Evolutionary conservation across 2,797 vertebrate genomes (phyloP).

Genomic region (Hemitrygon akajei): DNA sequence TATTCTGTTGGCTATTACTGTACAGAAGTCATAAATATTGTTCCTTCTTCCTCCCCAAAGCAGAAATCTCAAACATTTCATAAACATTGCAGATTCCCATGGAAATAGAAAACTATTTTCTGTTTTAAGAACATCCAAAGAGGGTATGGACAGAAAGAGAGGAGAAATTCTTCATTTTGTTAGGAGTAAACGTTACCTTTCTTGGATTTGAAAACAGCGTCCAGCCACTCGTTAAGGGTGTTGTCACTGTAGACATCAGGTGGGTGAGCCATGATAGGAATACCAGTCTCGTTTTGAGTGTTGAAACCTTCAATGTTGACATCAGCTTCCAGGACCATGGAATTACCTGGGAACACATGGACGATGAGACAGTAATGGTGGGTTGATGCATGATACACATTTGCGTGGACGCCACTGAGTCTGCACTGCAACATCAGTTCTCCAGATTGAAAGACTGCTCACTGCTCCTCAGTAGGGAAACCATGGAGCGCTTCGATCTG

Average conservation of each 20-base stretch:
- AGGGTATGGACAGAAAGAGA: background rate
- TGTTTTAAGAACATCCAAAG: background rate
- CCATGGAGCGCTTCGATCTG: too few relatives aligned
- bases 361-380: background rate
- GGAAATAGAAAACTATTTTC: background rate
- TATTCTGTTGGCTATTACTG: background rate
- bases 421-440: too few relatives aligned
- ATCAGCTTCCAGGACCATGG: conserved; percentile 73
- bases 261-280: conserved; percentile 78
- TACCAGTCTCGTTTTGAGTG: conserved; percentile 56
- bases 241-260: conserved; percentile 70
- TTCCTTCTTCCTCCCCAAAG: background rate
- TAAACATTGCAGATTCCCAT: background rate
- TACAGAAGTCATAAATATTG: background rate
- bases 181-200: conserved; percentile 56
- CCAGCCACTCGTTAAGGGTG: conserved; percentile 71
- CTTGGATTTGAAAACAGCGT: conserved; percentile 58
- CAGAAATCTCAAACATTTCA: background rate
- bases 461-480: too few relatives aligned
- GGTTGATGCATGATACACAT: too few relatives aligned
- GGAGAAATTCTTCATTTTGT: background rate
- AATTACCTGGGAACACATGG: conserved; percentile 51
- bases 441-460: too few relatives aligned
- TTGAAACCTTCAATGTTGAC: conserved; percentile 62
- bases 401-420: too few relatives aligned